Conservation (phyloP, 2,113 vertebrate genomes). For the Amazona vittata region DNA sequence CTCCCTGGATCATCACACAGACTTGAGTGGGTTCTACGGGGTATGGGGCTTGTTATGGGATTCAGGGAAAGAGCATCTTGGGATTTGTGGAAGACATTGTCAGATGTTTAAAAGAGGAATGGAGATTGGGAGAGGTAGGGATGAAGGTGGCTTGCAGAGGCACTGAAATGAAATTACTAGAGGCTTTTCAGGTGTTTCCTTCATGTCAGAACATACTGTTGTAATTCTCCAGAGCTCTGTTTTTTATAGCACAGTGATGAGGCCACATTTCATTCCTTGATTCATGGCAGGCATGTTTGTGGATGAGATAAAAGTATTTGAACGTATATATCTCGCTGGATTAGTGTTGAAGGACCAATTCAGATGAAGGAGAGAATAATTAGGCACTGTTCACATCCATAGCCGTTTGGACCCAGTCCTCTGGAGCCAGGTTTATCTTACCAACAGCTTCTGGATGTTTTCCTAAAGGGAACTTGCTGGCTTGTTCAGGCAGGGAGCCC, state of each 20-base stretch:
- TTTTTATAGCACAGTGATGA: accelerated
- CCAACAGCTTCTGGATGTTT: neutral
- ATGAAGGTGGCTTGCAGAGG: neutral
- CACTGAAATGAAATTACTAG: neutral
- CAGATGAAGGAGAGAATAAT: neutral
- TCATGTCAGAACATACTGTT: neutral
- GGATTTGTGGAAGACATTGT: neutral
- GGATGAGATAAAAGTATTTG: neutral
- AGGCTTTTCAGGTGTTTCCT: neutral
- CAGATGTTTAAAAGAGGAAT: neutral
- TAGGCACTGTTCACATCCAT: neutral
- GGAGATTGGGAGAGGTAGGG: neutral
- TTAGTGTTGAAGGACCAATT: neutral
- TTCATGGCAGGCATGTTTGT: neutral
- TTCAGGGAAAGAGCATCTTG: neutral
- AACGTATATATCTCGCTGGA: neutral
- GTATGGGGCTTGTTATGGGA: neutral
- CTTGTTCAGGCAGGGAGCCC: neutral
- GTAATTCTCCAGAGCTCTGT: neutral
- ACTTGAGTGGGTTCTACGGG: too few relatives aligned
- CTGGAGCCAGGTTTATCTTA: neutral
- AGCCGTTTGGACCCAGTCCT: neutral
- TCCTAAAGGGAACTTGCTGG: neutral
- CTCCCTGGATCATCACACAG: neutral
- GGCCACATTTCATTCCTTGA: neutral